phyloP scores from a whole-genome alignment of 92 coral and sea anemone species.

The Zoanthus sansibaricus region DNA sequence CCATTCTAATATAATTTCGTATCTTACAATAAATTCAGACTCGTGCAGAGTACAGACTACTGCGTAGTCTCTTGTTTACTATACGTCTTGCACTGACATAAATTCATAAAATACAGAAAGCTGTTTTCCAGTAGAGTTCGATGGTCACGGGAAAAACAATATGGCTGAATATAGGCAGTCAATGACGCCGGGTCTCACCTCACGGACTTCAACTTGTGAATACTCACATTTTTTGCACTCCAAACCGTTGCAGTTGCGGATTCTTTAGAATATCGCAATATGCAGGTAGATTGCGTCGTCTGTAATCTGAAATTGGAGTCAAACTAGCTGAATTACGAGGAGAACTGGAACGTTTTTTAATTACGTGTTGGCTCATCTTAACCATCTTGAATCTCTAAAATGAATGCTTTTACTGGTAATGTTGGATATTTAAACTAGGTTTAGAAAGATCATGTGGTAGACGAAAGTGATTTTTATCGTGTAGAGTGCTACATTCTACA shows the following conservation, averaged over 20 bases:
- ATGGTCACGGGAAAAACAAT: background rate
- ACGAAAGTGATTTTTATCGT: no score
- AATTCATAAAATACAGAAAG: background rate
- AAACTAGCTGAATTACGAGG: background rate
- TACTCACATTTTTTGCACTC: background rate
- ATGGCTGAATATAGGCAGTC: background rate
- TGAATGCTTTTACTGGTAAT: no score
- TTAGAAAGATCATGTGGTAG: no score
- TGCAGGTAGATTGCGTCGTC: background rate
- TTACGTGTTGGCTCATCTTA: no score
- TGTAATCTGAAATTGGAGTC: background rate
- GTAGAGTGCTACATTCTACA: no score
- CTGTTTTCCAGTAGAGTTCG: background rate
- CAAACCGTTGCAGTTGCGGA: background rate
- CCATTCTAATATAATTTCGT: no score
- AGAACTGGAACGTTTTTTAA: background rate
- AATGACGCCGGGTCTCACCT: background rate
- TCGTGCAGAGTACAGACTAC: no score
- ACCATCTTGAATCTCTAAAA: no score
- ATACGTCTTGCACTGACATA: slow-evolving; percentile 17
- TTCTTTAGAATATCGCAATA: background rate
- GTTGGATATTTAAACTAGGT: no score
- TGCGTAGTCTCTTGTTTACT: slow-evolving; percentile 25
- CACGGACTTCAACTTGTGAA: background rate
- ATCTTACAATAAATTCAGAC: no score